Conservation (phyloP, 2,888 invertebrate genomes). For the Eristalis tenax region DNA sequence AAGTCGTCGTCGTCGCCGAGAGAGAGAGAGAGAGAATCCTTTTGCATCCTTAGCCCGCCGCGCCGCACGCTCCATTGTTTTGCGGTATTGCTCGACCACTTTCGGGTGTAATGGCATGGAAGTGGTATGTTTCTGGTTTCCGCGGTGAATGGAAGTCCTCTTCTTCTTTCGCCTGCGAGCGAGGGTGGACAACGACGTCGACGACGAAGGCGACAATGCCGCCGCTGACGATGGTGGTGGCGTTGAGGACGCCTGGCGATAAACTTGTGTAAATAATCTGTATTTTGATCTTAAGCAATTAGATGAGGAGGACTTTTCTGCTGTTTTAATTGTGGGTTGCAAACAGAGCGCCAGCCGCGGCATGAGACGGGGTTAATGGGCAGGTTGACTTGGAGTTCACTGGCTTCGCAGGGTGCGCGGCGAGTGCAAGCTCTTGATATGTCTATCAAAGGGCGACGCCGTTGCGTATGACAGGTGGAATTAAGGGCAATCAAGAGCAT, state of each 20-base stretch:
- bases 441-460: background rate
- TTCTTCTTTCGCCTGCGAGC: background rate
- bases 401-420: too few species aligned
- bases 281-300: conserved; percentile 9
- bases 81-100: conserved; percentile 16
- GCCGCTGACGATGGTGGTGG: background rate
- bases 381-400: too few species aligned
- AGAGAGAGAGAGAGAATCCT: background rate
- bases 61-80: background rate
- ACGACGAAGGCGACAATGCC: background rate
- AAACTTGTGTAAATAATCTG: conserved; percentile 9
- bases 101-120: conserved; percentile 19
- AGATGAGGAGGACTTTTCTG: background rate
- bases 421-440: background rate
- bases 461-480: conserved; percentile 1
- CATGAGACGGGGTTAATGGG: background rate
- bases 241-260: background rate
- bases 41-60: background rate
- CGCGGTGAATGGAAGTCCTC: conserved; percentile 9
- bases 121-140: conserved; percentile 18
- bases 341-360: background rate
- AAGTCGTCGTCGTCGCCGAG: background rate
- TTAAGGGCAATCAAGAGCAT: background rate
- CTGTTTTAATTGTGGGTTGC: background rate
- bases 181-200: background rate